Percentiles rank a stretch among this genome's conserved stretches.
These are phyloP conservation scores for Melieria crassipennis DNA, from an alignment of 2,888 invertebrate species.

Conservation along the genomic window DNA sequence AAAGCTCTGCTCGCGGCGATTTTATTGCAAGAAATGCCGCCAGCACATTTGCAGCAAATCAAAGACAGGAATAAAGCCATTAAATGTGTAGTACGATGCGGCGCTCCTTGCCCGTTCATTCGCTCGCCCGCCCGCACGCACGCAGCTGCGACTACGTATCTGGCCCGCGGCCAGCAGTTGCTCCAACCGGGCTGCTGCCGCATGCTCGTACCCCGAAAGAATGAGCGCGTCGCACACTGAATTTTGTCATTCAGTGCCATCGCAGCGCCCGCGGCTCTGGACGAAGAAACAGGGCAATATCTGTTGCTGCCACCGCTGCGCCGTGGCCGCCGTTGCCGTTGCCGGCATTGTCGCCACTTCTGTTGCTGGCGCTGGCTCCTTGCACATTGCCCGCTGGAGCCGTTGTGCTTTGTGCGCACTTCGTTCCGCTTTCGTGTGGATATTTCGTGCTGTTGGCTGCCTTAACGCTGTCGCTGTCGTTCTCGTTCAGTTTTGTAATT, in stretches of 20 bases:
- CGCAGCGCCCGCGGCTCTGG: conserved; percentile 17
- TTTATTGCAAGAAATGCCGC: conserved; percentile 18
- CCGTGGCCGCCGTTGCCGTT: conserved; percentile 8
- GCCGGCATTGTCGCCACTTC: not conserved
- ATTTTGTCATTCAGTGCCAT: conserved; percentile 29
- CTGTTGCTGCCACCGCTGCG: not conserved
- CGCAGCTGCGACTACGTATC: not conserved
- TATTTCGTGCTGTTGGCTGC: conserved; percentile 19
- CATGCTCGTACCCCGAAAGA: not conserved
- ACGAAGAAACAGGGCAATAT: conserved; percentile 5
- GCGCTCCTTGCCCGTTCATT: not conserved
- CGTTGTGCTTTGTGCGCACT: conserved; percentile 16
- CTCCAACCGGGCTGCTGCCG: not conserved
- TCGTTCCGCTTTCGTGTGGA: conserved; percentile 6
- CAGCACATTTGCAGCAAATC: conserved; percentile 31
- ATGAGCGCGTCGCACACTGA: conserved; percentile 4
- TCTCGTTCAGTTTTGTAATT: conserved; percentile 38
- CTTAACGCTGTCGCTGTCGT: conserved; percentile 5
- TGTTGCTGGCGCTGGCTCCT: not conserved
- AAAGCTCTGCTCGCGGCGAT: conserved; percentile 21
- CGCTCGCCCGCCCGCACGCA: not conserved
- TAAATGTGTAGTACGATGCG: conserved; percentile 20
- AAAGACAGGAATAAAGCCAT: conserved; percentile 35
- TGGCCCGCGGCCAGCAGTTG: not conserved
- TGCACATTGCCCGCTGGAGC: conserved; percentile 9